A percentile compares a stretch with the other conserved stretches of the same genome.
Conservation (phyloP, 2,113 vertebrate species). For the Mystacornis crossleyi region DNA sequence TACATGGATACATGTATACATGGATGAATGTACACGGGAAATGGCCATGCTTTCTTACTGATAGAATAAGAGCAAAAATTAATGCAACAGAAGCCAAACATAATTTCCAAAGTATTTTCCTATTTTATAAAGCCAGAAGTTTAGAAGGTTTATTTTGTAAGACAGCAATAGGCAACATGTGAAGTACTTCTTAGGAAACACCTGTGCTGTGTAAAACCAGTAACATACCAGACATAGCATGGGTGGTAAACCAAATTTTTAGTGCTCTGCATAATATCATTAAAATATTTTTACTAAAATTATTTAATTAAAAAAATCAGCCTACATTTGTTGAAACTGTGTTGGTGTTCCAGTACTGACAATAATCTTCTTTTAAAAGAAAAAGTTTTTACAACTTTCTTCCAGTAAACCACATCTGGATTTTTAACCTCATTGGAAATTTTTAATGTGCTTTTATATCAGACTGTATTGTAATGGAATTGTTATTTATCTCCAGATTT, state of each 20-base stretch:
- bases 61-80: neutral
- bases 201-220: conserved; percentile 48
- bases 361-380: neutral
- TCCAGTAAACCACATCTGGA: conserved; percentile 30
- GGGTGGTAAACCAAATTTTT: neutral
- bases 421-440: neutral
- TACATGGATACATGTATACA: too few relatives aligned
- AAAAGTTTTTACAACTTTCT: conserved; percentile 14
- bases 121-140: neutral
- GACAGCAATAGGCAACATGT: neutral
- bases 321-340: neutral
- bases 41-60: neutral
- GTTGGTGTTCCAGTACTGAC: neutral
- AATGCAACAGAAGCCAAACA: neutral
- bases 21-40: neutral
- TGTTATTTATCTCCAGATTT: conserved; percentile 61
- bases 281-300: neutral
- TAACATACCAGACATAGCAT: neutral
- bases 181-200: conserved; percentile 53
- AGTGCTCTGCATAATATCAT: neutral
- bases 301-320: neutral
- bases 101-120: neutral
- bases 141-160: neutral
- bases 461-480: neutral
- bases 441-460: neutral